Base-by-base conservation (phyloP, 2,888 invertebrate genomes). In the Tetranychus piercei region DNA sequence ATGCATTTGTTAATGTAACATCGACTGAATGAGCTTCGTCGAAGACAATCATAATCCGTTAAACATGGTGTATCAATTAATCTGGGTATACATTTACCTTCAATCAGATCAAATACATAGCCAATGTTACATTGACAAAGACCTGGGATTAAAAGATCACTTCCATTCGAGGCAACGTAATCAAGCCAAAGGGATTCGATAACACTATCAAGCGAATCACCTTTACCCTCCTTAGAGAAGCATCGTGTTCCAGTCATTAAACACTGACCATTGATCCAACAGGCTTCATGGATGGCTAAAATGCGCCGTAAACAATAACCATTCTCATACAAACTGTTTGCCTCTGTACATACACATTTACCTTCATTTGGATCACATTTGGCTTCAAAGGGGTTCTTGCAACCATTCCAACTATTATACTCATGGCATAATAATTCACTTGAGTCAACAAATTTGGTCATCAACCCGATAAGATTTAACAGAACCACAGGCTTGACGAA, bases 21-120 rank as follows among this genome's bases (percentile, higher is more conserved):
- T 69, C 69, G 69, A 23, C 22, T 69, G 5, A 23, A 69, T 69
- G 69, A 22, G 22, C 69, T 69, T 9, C 69, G 69, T 22, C 34
- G 20, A 23, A 23, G 34, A 69, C 69, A 69, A 23, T 69, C 22
- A 22, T 20, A 69, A 69, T 22, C 20, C 11, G 20, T 20, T 23
- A 69, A 23, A 69, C 69, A 69, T n/a, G 69, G 69, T 22, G 69
- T 69, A 69, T 69, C 69, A 69, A 69, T 69, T 69, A 69, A 23
- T 22, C 69, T 69, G 11, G 69, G 69, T 9, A 69, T 69, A 23
- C 69, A 69, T 69, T 69, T 69, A 69, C 34, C 69, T 23, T 69
- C 69, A 69, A 23, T 22, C 69, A 23, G 15, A 23, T 69, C 69
- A 69, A 23, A 69, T 20, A 69, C 69, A 22, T 69, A 23, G 22